These are phyloP conservation scores for Dryococelus australis DNA, from an alignment of 2,888 invertebrate genomes.

Conservation along the genomic window DNA sequence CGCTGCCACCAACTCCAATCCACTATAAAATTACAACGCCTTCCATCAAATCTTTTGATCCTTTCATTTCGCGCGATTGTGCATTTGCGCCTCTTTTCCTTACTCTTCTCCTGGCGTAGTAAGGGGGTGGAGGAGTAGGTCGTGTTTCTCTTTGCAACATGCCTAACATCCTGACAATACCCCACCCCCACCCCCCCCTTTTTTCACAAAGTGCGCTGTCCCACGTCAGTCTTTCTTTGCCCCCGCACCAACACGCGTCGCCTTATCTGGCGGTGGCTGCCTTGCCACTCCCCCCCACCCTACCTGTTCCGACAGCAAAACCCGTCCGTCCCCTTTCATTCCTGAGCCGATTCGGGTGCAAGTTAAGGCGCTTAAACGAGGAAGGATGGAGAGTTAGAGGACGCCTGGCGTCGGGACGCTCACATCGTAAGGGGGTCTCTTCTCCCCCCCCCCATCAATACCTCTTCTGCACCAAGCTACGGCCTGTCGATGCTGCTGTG, in stretches of 20 bases:
- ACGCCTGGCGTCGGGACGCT: conserved; percentile 2
- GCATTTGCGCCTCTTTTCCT: neutral
- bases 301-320: neutral
- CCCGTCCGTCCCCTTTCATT: conserved; percentile 24
- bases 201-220: too few species aligned
- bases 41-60: neutral
- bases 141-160: neutral
- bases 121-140: neutral
- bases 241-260: neutral
- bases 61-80: conserved; percentile 22
- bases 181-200: neutral
- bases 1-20: neutral
- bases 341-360: conserved; percentile 38
- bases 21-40: neutral
- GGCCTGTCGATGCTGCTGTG: conserved; percentile 8
- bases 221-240: neutral
- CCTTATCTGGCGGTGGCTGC: neutral
- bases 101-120: neutral
- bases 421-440: neutral
- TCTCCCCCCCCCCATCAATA: neutral
- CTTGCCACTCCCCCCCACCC: neutral
- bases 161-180: conserved; percentile 10
- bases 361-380: conserved; percentile 42
- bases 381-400: conserved; percentile 28
- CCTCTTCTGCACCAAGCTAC: neutral